phyloP scores from a whole-genome alignment of 2,888 invertebrate species.

The Parapristionchus giblindavisi region DNA sequence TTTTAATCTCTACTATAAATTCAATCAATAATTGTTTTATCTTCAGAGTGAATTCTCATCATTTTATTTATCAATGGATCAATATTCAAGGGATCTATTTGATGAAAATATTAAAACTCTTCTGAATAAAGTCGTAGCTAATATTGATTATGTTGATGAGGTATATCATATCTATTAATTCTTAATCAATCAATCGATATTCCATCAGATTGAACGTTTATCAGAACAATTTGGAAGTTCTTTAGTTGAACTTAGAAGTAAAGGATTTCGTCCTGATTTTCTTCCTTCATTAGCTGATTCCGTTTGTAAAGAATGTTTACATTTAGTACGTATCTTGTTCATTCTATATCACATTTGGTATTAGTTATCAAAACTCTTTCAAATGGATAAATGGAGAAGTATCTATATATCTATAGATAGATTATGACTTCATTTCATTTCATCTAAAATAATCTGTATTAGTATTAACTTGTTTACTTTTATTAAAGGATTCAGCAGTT shows the following conservation, averaged over 20 bases:
- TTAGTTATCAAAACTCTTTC: too few relatives aligned
- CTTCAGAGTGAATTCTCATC: conserved; percentile 34
- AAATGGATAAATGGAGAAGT: background rate
- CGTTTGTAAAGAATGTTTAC: conserved; percentile 53
- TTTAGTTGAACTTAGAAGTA: conserved; percentile 46
- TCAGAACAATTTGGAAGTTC: conserved; percentile 52
- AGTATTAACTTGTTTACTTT: too few relatives aligned
- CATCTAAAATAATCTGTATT: too few relatives aligned
- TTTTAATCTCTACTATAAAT: too few relatives aligned
- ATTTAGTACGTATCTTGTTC: conserved; percentile 47
- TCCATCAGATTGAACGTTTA: conserved; percentile 51
- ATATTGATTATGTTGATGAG: conserved; percentile 61
- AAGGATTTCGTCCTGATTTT: conserved; percentile 56
- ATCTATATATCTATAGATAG: background rate
- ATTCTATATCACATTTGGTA: too few relatives aligned
- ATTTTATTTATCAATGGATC: conserved; percentile 52
- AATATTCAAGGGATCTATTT: conserved; percentile 54
- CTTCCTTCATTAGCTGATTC: conserved; percentile 55
- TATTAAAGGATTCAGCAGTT: conserved; percentile 54
- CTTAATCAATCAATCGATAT: conserved; percentile 1
- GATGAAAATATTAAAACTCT: conserved; percentile 59
- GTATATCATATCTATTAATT: conserved; percentile 30
- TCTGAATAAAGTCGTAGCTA: conserved; percentile 61
- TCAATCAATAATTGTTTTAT: background rate
- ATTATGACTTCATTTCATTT: too few relatives aligned